These are phyloP conservation scores for Camarhynchus parvulus DNA, from an alignment of 2,113 vertebrate species.

Conservation along the genomic window DNA sequence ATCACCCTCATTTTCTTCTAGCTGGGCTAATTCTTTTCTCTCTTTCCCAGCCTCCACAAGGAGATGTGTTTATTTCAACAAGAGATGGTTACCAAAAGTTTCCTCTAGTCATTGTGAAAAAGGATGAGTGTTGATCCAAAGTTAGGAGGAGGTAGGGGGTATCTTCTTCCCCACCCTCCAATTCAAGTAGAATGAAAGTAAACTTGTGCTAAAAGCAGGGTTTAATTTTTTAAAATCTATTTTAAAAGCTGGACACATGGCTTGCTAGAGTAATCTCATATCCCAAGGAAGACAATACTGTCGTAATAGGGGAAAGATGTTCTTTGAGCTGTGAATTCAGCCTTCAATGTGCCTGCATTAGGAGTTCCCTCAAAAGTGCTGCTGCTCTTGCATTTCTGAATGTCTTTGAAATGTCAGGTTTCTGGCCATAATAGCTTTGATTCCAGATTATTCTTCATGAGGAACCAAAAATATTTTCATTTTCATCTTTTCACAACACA, in stretches of 20 bases:
- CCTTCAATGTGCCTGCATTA: not conserved
- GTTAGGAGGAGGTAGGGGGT: not conserved
- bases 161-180: not conserved
- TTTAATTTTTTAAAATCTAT: not conserved
- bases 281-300: not conserved
- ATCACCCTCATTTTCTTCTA: not conserved
- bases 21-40: not conserved
- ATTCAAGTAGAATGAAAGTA: not conserved
- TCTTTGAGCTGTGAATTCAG: not conserved
- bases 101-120: not conserved
- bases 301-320: not conserved
- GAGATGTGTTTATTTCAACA: not conserved
- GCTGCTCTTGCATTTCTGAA: not conserved
- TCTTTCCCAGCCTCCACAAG: not conserved
- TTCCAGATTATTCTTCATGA: not conserved
- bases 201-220: not conserved
- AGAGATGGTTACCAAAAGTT: not conserved
- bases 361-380: not conserved
- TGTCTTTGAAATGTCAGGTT: not conserved
- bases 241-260: not conserved
- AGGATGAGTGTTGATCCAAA: not conserved
- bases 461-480: not conserved
- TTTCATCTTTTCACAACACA: not conserved
- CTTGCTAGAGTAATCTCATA: not conserved
- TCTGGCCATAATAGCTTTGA: not conserved